Evolutionary conservation across 2,888 invertebrate genomes (phyloP).

Genomic region (Leptinotarsa juncta): DNA sequence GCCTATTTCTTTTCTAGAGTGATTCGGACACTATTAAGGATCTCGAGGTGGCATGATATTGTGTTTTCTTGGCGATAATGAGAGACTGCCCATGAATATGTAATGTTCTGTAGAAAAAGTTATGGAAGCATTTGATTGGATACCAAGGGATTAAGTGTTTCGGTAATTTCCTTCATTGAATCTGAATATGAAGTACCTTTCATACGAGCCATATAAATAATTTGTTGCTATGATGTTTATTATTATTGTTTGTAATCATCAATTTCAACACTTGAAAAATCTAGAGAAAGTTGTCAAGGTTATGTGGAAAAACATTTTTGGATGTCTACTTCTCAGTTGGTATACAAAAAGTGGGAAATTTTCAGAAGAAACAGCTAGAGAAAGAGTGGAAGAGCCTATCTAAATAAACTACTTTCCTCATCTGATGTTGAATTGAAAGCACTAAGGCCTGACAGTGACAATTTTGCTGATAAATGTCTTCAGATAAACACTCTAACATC

Average conservation of each 20-base stretch:
- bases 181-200: too few relatives aligned
- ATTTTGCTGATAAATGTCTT: too few relatives aligned
- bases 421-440: too few relatives aligned
- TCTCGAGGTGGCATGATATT: slow-evolving; percentile 22
- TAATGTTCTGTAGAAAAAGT: slow-evolving; percentile 40
- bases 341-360: too few relatives aligned
- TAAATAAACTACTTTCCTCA: too few relatives aligned
- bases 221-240: neutral
- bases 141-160: slow-evolving; percentile 44
- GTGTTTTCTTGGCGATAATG: slow-evolving; percentile 25
- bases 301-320: neutral
- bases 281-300: neutral
- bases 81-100: slow-evolving; percentile 36
- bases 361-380: too few relatives aligned
- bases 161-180: slow-evolving; percentile 36
- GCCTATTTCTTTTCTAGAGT: slow-evolving; percentile 52
- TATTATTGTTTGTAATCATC: neutral
- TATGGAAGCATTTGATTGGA: slow-evolving; percentile 43
- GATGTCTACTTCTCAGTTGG: too few relatives aligned
- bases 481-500: too few relatives aligned
- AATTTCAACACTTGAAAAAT: neutral
- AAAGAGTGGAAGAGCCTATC: too few relatives aligned
- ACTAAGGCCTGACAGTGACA: too few relatives aligned
- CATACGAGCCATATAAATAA: neutral
- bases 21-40: slow-evolving; percentile 45